Evolutionary conservation across 2,888 invertebrate genomes (phyloP).

Genomic region (Tachina fera): DNA sequence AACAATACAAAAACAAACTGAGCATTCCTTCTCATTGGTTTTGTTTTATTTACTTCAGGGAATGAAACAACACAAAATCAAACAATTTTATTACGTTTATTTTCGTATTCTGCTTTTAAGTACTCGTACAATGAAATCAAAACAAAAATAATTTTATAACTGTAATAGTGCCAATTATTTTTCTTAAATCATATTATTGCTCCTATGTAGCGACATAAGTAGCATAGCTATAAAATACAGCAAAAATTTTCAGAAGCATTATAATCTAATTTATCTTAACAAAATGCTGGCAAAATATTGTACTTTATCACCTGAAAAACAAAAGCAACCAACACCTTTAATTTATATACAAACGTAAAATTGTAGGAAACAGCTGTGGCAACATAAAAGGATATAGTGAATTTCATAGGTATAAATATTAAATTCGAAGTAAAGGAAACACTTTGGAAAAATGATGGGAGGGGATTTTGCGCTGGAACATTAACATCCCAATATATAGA

Average conservation of each 20-base stretch:
- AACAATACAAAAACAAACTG: no score
- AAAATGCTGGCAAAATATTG: conserved; percentile 12
- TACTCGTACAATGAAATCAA: no score
- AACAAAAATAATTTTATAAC: no score
- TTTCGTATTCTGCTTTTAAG: no score
- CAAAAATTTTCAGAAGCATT: no score
- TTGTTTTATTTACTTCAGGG: no score
- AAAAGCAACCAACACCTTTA: neutral
- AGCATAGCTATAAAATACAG: neutral
- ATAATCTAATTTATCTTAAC: conserved; percentile 46
- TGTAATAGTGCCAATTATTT: no score
- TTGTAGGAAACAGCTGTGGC: conserved; percentile 18
- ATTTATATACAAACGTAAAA: neutral
- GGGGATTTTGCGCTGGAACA: neutral
- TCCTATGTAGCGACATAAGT: neutral
- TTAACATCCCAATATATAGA: neutral
- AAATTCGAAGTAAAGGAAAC: neutral
- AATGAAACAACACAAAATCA: no score
- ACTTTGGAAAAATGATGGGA: neutral
- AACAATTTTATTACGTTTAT: no score
- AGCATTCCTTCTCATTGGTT: no score
- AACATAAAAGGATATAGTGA: neutral
- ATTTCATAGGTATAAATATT: neutral
- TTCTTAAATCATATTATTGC: no score
- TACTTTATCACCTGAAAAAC: neutral